Evolutionary conservation across 1,140 invertebrate species (phyloP), one percentile per base, ranked within the genome.

Genomic region (Cotesia chilonis): DNA sequence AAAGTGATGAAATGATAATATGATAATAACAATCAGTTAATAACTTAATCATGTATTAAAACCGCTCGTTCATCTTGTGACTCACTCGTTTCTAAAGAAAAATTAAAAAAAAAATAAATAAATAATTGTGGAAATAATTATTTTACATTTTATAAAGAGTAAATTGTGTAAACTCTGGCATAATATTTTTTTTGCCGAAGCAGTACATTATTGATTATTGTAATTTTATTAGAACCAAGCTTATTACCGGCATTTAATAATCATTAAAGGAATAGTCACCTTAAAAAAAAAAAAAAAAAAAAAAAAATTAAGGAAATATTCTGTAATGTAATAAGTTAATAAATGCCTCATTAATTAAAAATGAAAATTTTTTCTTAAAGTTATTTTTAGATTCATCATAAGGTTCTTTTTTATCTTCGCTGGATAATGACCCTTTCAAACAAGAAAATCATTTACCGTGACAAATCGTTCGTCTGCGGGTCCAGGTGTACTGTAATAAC

Each of bases 241-340:
- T 84, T 83, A 79, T 72, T 76, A 78, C 80, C 75, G 76, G 76
- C 77, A 77, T 81, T 77, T 67, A 79, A 78, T 77, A 69, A 75
- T 74, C 76, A 72, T 72, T 59, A 75, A 74, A 75, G 77, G 72
- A 77, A 7, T 57, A 20, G 12, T 75, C 1, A 74, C 41, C 41
- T 47, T 47, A 77, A 72, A 73, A 60, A 73, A 75, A 76, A 79
- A 72, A 76, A 64, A 14, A 14, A 65, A 73, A 60, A 73, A 75
- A 76, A 79, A 72, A 76, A 64, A 17, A 17, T 57, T 35, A 68
- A 70, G 66, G 54, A 63, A 74, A 76, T 74, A 72, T 81, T 79
- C 76, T 82, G 75, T 83, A 84, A 76, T 79, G 69, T 80, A 82
- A 80, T 77, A n/a, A 77, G 76, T 83, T 76, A 84, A 83, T 82